Base-by-base conservation (phyloP, 2,113 vertebrate species). In the Myotis lucifugus region DNA sequence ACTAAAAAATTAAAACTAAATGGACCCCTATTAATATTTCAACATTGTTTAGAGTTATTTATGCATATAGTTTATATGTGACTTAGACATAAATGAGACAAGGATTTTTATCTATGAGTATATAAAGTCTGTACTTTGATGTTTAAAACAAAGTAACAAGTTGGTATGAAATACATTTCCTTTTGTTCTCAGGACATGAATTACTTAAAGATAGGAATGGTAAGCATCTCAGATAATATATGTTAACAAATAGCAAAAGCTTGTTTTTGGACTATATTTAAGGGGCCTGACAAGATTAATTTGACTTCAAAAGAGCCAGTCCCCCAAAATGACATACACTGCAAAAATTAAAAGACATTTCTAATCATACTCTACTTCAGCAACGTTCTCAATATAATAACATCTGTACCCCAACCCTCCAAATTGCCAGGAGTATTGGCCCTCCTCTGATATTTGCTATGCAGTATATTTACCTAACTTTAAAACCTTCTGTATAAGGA, bases 61-160 rank as follows among this genome's bases (percentile, higher is more conserved):
- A 83, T 90, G 34, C 52, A 42, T 95, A 74, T 81, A 95, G 48
- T 67, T 74, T 89, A 74, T 29, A 54, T 46, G 77, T 79, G 73
- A 90, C 64, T 73, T 85, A 84, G 69, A 82, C 14, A 96, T 32
- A 93, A 93, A 95, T 59, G 23, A 82, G 69, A 72, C 8, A 59
- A 77, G 15, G 4, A 92, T 96, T 95, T 90, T 93, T 27, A 61
- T 69, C 73, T 88, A 7, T 84, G 42, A 77, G 77, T 74, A 90
- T 76, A 48, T 64, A 85, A 79, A 87, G 18, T 87, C n/a, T 82
- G 9, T 87, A 79, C 34, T 95, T 86, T 66, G 37, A 74, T 79
- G 17, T n/a, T 69, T 67, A 76, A 94, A 83, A 95, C 27, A 96
- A 94, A 82, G 17, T 77, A 82, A 90, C 14, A 89, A 83, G 92